A percentile compares a stretch with the other conserved stretches of the same genome.
Evolutionary conservation across 2,888 invertebrate species (phyloP).

Genomic region (Danaus chrysippus): DNA sequence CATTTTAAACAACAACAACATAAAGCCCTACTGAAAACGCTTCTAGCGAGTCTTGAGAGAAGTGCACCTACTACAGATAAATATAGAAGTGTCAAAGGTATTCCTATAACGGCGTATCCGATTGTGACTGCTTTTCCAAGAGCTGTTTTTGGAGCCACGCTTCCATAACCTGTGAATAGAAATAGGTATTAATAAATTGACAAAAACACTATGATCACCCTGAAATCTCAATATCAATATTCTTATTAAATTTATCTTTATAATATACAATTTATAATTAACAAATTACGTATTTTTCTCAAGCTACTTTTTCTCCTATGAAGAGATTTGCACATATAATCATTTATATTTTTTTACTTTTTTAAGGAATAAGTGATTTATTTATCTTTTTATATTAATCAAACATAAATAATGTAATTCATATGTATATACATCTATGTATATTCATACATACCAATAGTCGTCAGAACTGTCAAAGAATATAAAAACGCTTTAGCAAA

Average conservation of each 20-base stretch:
- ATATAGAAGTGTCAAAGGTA: conserved; percentile 92
- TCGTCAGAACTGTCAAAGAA: conserved; percentile 95
- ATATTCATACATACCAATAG: conserved; percentile 82
- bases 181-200: conserved; percentile 14
- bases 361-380: no score
- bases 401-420: no score
- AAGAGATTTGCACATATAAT: no score
- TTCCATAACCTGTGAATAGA: conserved; percentile 89
- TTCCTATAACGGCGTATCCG: conserved; percentile 91
- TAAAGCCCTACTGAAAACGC: conserved; percentile 88
- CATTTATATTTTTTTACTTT: no score
- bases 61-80: conserved; percentile 92
- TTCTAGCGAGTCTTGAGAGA: conserved; percentile 89
- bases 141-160: conserved; percentile 93
- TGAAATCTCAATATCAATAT: no score
- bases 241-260: no score
- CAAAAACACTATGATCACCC: not conserved
- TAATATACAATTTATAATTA: no score
- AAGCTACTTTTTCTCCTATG: no score
- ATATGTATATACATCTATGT: not conserved
- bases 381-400: no score
- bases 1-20: conserved; percentile 95
- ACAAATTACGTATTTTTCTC: no score
- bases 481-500: conserved; percentile 95
- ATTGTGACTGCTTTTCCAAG: conserved; percentile 95